A percentile compares a stretch with the other conserved stretches of the same genome.
These are phyloP conservation scores for Brachyopa scutellaris DNA, from an alignment of 2,888 invertebrate genomes.

Conservation along the genomic window DNA sequence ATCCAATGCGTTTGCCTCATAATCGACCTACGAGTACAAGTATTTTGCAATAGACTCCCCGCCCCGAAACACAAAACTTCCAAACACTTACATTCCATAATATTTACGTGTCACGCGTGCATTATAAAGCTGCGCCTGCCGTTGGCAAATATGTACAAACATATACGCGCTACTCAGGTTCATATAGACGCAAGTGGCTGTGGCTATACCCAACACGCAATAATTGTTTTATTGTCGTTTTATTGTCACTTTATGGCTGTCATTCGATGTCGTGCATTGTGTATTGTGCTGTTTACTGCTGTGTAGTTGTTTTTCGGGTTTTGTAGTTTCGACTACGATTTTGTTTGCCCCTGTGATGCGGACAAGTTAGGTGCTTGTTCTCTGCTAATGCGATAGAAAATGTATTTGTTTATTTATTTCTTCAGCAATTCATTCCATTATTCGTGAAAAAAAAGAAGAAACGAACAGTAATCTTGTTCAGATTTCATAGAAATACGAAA, in stretches of 20 bases:
- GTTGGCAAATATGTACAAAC: too few species aligned
- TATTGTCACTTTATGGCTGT: conserved; percentile 38
- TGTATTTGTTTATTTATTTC: conserved; percentile 10
- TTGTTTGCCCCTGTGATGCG: conserved; percentile 1
- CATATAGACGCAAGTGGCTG: conserved; percentile 22
- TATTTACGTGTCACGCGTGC: conserved; percentile 50
- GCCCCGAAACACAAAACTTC: not conserved
- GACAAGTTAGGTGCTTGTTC: conserved; percentile 2
- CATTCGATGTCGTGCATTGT: conserved; percentile 32
- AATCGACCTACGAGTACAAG: too few species aligned
- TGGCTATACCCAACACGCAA: not conserved
- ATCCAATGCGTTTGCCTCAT: too few species aligned
- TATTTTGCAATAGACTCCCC: too few species aligned
- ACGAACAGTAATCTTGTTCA: too few species aligned
- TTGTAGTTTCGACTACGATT: conserved; percentile 9
- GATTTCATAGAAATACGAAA: too few species aligned
- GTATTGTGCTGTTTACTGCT: not conserved
- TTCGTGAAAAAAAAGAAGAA: too few species aligned
- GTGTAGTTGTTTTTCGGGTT: conserved; percentile 23
- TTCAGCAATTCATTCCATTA: not conserved
- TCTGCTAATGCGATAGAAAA: conserved; percentile 22
- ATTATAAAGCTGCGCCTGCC: conserved; percentile 42
- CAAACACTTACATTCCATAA: conserved; percentile 37
- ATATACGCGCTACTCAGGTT: conserved; percentile 14
- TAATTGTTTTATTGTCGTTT: conserved; percentile 60